Evolutionary conservation across 1,140 invertebrate genomes (phyloP), one percentile per base, ranked within the genome.

Genomic region (Drosophila kurseongensis): DNA sequence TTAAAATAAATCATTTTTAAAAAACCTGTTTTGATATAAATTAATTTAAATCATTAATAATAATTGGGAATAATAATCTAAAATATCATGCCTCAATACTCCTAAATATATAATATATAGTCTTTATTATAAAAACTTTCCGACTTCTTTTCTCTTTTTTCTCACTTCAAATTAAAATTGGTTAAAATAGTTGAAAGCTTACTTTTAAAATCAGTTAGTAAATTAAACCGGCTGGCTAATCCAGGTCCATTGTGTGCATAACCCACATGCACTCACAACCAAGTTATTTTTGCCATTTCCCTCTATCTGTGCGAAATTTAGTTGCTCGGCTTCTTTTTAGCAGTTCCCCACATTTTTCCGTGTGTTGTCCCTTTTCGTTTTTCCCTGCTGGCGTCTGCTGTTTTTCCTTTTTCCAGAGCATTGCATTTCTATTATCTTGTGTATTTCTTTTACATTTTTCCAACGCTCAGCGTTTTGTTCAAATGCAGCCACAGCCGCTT

Each of bases 401-500:
- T 69, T 77, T 77, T 69, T 45, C 18, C 27, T 14, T 60, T 76
- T 67, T 55, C 50, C 63, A 45, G 16, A 58, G 50, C 62, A 68
- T 59, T 76, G 74, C 55, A 68, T 60, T 76, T 76, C 56, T 68
- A 50, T 77, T 59, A 60, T 76, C 74, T 68, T 38, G 42, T 73
- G 57, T 69, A 71, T 71, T 69, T 71, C 50, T 71, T 71, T 69
- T 69, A 48, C 42, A 68, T 69, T 57, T 48, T 66, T 57, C 36
- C 51, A 16, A 36, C 41, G 74, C 61, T 77, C 75, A 77, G 75
- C 74, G 40, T 69, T 77, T 54, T 76, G 63, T 61, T 67, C 44
- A 57, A 62, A 44, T 77, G 75, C 75, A 77, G 74, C 44, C 66
- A 48, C 57, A 75, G 73, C 61, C 72, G 74, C 74, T 75, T 69